These are phyloP conservation scores for Rugalucina vietnamica DNA, from an alignment of 2,888 invertebrate genomes.

Conservation along the genomic window DNA sequence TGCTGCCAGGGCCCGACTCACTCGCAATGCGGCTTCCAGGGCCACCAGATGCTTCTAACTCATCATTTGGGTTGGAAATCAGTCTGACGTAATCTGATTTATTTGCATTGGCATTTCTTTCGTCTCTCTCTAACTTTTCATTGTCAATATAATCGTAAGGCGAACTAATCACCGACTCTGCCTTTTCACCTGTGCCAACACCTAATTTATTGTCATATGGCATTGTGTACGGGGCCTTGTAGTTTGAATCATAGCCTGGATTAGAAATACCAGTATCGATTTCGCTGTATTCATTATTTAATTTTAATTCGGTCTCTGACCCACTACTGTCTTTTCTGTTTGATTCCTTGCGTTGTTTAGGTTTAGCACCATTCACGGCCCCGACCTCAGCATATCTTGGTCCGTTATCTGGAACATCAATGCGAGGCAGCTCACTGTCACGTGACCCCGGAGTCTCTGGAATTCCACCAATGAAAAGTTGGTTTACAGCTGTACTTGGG, in stretches of 20 bases:
- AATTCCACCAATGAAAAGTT: conserved; percentile 2
- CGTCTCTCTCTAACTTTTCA: neutral
- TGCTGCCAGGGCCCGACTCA: neutral
- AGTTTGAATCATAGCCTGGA: neutral
- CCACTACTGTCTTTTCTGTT: neutral
- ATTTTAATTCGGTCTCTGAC: neutral
- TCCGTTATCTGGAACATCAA: neutral
- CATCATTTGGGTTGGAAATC: neutral
- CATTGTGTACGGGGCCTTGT: neutral
- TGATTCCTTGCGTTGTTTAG: neutral
- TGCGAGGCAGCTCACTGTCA: neutral
- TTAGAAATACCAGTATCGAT: conserved; percentile 2
- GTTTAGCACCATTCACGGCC: neutral
- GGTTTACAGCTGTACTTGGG: neutral
- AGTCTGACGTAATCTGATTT: neutral
- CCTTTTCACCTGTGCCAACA: neutral
- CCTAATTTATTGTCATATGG: neutral
- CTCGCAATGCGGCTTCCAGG: neutral
- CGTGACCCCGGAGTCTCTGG: neutral
- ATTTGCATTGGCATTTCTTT: neutral
- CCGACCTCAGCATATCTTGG: neutral
- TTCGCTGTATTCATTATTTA: neutral
- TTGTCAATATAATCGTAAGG: conserved; percentile 3
- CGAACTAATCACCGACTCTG: neutral
- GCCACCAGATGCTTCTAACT: neutral